Evolutionary conservation across 1,140 invertebrate species (phyloP).

Genomic region (Caenorhabditis remanei): DNA sequence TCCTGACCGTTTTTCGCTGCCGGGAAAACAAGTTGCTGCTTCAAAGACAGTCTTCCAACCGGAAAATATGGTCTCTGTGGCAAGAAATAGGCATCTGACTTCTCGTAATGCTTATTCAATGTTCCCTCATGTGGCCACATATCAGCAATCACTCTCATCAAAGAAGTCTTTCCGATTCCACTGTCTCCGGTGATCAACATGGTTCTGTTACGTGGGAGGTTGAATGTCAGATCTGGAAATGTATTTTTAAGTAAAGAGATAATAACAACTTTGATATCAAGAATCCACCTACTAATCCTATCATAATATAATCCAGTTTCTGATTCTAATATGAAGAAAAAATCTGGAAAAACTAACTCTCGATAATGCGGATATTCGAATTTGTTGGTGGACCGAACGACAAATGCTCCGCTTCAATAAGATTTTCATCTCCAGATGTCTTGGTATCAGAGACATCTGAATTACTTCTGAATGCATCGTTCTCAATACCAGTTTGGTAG

Average conservation of each 20-base stretch:
- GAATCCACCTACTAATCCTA: conserved; percentile 29
- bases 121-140: conserved; percentile 80
- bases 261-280: not conserved
- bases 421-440: conserved; percentile 12
- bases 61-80: conserved; percentile 82
- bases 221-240: conserved; percentile 79
- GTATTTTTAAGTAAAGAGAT: conserved; percentile 3
- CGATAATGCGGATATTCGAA: conserved; percentile 54
- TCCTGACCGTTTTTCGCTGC: not conserved
- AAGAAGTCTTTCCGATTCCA: conserved; percentile 82
- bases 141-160: conserved; percentile 81
- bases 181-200: conserved; percentile 82
- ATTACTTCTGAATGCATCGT: conserved; percentile 39
- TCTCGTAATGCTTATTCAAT: conserved; percentile 73
- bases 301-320: conserved; percentile 30
- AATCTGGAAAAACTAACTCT: conserved; percentile 12
- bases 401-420: conserved; percentile 62
- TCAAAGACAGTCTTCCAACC: conserved; percentile 79
- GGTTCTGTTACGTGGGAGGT: conserved; percentile 79
- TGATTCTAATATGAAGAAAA: not conserved
- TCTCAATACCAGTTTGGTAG: conserved; percentile 29
- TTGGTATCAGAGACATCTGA: not conserved
- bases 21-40: conserved; percentile 80
- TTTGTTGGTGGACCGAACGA: conserved; percentile 64
- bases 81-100: conserved; percentile 79